These are phyloP conservation scores for Drosophila takahashii DNA, from an alignment of 1,140 invertebrate species.

Conservation along the genomic window DNA sequence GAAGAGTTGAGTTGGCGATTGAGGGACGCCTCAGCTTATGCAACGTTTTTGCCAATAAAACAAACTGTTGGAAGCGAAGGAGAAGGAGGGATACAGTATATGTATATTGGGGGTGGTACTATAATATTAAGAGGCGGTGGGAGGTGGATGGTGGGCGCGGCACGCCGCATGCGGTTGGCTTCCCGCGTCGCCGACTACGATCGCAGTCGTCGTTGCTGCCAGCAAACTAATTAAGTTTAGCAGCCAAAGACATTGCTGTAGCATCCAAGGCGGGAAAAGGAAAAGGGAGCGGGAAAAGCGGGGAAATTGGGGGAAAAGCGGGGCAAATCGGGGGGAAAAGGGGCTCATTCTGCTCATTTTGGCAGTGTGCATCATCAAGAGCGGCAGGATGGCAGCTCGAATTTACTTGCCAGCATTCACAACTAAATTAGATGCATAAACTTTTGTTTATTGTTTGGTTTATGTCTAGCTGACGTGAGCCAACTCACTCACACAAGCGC, in stretches of 20 bases:
- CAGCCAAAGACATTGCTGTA: constrained; percentile 52
- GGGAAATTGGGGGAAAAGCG: neutral
- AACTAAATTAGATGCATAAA: constrained; percentile 68
- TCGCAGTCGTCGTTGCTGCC: constrained; percentile 21
- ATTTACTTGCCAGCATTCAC: constrained; percentile 58
- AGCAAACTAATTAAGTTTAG: constrained; percentile 74
- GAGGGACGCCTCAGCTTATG: constrained; percentile 41
- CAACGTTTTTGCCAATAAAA: constrained; percentile 53
- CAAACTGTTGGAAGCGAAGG: constrained; percentile 14
- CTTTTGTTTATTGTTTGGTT: constrained; percentile 66
- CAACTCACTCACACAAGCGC: constrained; percentile 7
- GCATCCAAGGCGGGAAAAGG: constrained; percentile 1
- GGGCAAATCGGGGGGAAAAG: neutral
- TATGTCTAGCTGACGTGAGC: constrained; percentile 42
- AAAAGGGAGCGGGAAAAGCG: neutral
- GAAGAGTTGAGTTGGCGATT: constrained; percentile 30
- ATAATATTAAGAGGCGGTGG: neutral
- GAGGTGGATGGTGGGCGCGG: neutral
- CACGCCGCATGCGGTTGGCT: constrained; percentile 42
- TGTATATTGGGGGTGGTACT: neutral
- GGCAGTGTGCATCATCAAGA: constrained; percentile 45
- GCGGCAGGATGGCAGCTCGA: constrained; percentile 20
- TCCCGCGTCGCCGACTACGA: constrained; percentile 18
- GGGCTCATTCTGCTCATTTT: constrained; percentile 43
- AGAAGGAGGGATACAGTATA: neutral